phyloP scores from a whole-genome alignment of 2,113 vertebrate genomes.

The Pipra filicauda region DNA sequence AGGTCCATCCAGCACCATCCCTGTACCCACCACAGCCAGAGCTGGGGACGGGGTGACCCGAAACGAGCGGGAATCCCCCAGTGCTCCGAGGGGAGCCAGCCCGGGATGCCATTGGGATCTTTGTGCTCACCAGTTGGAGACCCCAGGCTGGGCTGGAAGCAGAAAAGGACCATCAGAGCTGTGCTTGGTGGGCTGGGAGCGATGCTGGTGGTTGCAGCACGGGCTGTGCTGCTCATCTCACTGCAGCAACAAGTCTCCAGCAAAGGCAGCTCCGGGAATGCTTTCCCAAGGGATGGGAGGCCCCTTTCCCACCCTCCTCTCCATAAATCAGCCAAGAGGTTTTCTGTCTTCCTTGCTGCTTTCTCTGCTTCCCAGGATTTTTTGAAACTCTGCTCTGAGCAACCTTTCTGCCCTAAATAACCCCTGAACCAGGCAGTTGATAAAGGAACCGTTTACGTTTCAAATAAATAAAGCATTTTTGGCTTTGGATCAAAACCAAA shows the following conservation, averaged over 20 bases:
- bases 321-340: not conserved
- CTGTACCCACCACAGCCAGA: not conserved
- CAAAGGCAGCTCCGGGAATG: not conserved
- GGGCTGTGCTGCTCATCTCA: rapidly evolving
- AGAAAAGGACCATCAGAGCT: not conserved
- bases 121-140: not conserved
- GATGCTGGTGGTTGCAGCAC: not conserved
- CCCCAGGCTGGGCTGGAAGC: not conserved
- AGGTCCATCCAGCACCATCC: not conserved
- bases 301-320: not conserved
- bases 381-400: not conserved
- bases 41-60: not conserved
- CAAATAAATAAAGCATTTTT: slow-evolving; percentile 4
- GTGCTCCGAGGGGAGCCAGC: rapidly evolving
- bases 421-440: not conserved
- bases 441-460: not conserved
- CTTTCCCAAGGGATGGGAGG: not conserved
- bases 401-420: not conserved
- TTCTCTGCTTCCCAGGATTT: not conserved
- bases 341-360: not conserved
- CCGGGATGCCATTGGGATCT: rapidly evolving
- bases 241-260: not conserved
- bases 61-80: rapidly evolving
- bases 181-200: not conserved
- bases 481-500: not conserved